Conservation (phyloP, 2,797 vertebrate species). For the Hypotaenidia philippensis region DNA sequence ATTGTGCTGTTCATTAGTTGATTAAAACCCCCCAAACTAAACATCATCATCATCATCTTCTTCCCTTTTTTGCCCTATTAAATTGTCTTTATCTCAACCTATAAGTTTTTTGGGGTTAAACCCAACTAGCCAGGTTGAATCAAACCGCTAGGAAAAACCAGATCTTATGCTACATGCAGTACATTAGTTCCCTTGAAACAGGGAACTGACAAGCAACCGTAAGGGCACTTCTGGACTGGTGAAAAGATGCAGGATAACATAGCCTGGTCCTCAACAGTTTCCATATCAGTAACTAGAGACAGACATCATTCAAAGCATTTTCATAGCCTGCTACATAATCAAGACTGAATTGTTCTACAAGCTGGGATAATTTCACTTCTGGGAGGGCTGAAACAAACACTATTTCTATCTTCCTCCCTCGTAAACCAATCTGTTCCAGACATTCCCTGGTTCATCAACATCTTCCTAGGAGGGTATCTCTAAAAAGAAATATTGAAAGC, state of each 20-base stretch:
- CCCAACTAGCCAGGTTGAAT: no score
- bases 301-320: conserved; percentile 1
- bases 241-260: not conserved
- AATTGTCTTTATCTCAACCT: no score
- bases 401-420: conserved; percentile 25
- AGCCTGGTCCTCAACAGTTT: not conserved
- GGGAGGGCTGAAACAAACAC: not conserved
- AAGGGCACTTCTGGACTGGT: not conserved
- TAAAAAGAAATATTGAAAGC: conserved; percentile 18
- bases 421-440: conserved; percentile 18
- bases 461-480: not conserved
- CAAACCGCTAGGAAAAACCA: not conserved
- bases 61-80: no score
- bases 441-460: conserved; percentile 7
- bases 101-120: no score
- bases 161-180: not conserved
- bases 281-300: not conserved
- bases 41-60: no score
- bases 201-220: not conserved
- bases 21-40: no score
- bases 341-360: conserved; percentile 3
- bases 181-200: not conserved
- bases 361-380: not conserved
- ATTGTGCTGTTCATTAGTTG: no score
- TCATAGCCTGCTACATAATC: not conserved